Evolutionary conservation across 2,888 invertebrate genomes (phyloP).

Genomic region (Calliscelio sp.): DNA sequence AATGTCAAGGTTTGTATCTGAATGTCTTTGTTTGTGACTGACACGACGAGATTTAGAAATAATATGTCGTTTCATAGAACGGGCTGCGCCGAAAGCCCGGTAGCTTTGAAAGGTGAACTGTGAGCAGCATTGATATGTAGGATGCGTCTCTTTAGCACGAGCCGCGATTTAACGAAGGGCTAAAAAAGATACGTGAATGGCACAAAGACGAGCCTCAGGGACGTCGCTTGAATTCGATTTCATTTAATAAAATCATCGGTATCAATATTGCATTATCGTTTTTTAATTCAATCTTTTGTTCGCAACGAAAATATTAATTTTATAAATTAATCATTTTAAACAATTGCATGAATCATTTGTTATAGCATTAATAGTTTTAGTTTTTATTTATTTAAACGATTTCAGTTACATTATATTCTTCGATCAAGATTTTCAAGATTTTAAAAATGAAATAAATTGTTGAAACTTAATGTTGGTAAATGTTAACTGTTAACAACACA

Average conservation of each 20-base stretch:
- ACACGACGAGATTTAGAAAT: conserved; percentile 73
- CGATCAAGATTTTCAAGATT: too few species aligned
- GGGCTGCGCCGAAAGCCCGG: conserved; percentile 71
- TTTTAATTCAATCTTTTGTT: too few species aligned
- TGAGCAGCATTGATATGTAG: conserved; percentile 76
- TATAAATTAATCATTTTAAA: too few species aligned
- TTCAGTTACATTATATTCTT: too few species aligned
- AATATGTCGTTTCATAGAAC: conserved; percentile 73
- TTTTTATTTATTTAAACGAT: too few species aligned
- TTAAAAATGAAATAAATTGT: too few species aligned
- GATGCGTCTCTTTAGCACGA: conserved; percentile 76
- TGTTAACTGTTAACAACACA: too few species aligned
- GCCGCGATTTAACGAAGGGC: conserved; percentile 75
- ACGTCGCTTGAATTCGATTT: conserved; percentile 45
- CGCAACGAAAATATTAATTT: too few species aligned
- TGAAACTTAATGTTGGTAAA: too few species aligned
- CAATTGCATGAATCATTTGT: too few species aligned
- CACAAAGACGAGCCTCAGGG: conserved; percentile 64
- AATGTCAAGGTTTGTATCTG: conserved; percentile 64
- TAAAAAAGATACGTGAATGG: conserved; percentile 71
- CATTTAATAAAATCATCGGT: conserved; percentile 26
- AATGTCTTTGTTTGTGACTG: conserved; percentile 67
- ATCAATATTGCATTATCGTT: conserved; percentile 4
- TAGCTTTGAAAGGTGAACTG: conserved; percentile 72
- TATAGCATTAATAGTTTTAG: too few species aligned